Conservation (phyloP, 30 jellyfish, hydroid and myxozoan genomes). For the Pelagia noctiluca region DNA sequence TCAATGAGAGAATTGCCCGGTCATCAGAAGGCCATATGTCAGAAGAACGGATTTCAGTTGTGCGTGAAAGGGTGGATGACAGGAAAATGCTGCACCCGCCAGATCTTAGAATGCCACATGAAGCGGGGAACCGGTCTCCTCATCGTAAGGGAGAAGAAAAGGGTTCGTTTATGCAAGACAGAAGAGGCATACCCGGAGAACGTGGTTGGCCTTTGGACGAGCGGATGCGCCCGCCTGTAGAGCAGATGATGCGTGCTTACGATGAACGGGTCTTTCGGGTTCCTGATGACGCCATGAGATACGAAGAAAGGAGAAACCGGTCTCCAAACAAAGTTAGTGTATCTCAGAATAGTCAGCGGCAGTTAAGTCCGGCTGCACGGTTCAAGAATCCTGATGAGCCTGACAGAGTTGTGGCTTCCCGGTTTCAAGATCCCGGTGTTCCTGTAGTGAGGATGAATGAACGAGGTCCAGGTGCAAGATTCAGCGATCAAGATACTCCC, state of each 20-base stretch:
- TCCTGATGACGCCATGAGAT: background rate
- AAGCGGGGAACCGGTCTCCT: slow-evolving; percentile 53
- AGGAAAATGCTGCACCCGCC: slow-evolving; percentile 30
- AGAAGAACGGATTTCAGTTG: slow-evolving; percentile 30
- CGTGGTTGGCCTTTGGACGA: slow-evolving; percentile 66
- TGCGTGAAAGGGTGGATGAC: slow-evolving; percentile 22
- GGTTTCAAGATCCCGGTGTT: background rate
- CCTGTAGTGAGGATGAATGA: background rate
- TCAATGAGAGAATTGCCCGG: background rate
- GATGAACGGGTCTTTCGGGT: background rate
- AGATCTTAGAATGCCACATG: slow-evolving; percentile 37
- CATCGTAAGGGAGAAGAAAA: slow-evolving; percentile 3
- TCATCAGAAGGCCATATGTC: background rate
- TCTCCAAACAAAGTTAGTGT: background rate
- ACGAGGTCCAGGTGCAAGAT: background rate
- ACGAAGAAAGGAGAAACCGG: background rate
- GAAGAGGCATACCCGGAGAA: slow-evolving; percentile 58
- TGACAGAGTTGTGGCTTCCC: too few species aligned
- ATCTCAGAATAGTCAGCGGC: background rate
- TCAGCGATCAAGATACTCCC: too few species aligned
- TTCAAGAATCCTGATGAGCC: background rate
- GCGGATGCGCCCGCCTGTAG: slow-evolving; percentile 11
- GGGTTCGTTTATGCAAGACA: slow-evolving; percentile 25
- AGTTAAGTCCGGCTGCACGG: background rate
- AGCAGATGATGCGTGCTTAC: background rate